Evolutionary conservation across 2,888 invertebrate genomes (phyloP), one percentile per base, ranked within the genome.

Genomic region (Gymnosoma rotundatum): DNA sequence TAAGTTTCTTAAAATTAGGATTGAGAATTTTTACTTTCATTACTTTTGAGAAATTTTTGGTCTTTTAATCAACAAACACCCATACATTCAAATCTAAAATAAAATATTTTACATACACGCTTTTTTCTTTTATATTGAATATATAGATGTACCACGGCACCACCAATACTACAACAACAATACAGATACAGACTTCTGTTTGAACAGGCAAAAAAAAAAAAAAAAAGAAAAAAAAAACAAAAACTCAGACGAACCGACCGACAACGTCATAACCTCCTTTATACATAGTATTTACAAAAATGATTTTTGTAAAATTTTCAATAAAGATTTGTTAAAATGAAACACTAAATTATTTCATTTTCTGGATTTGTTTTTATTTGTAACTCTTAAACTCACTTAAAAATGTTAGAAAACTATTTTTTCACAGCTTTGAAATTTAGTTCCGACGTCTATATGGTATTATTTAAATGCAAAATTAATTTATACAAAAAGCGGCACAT

Each of bases 181-280:
- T 76, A 76, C 76, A 80, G 83, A 80, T 80, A 83, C 83, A 83
- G 80, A 76, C 75, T 76, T 75, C 60, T 64, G 60, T 9, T 48
- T 75, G n/a, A 72, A 25, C 50, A 50, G 18, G 14, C 50, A n/a
- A n/a, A n/a, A n/a, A n/a, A n/a, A n/a, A n/a, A n/a, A n/a, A 25
- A 25, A 25, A 25, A 25, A 4, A 25, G 2, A 25, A 25, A 25
- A 25, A 52, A 58, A 60, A 67, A 54, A 64, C 9, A 18, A 69
- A 70, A 69, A 61, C 21, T 74, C 58, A 60, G 60, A 73, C 78
- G 25, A 50, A 82, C 76, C 36, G 21, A 74, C 25, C 38, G 42
- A 58, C 74, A 67, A 66, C 83, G 76, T 80, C 83, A 76, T 83
- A 76, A 72, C 75, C 70, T 72, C 42, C 38, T 66, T 61, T 56